Evolutionary conservation across 2,797 vertebrate genomes (phyloP).

Genomic region (Acipenser ruthenus): DNA sequence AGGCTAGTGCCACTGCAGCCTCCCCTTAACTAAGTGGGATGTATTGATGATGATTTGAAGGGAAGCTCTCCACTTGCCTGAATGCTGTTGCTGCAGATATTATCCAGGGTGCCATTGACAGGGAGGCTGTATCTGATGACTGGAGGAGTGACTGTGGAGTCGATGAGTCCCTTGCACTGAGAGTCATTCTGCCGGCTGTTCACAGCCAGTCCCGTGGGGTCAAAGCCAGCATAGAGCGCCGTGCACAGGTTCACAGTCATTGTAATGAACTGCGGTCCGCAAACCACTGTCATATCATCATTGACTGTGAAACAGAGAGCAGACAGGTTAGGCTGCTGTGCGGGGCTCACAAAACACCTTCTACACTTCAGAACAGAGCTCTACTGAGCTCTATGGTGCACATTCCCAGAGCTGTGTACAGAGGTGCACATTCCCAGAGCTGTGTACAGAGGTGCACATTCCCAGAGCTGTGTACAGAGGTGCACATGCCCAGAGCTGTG

Average conservation of each 20-base stretch:
- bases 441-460: too few relatives aligned
- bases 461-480: too few relatives aligned
- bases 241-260: constrained; percentile 64
- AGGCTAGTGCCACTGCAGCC: too few relatives aligned
- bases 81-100: constrained; percentile 58
- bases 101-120: constrained; percentile 53
- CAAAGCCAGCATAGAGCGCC: constrained; percentile 57
- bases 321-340: not conserved
- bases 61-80: constrained; percentile 39
- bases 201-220: constrained; percentile 45
- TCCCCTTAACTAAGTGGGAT: too few relatives aligned
- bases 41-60: not conserved
- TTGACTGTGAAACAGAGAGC: constrained; percentile 40
- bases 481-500: too few relatives aligned
- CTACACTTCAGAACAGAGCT: too few relatives aligned
- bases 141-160: constrained; percentile 45
- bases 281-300: constrained; percentile 52
- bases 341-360: too few relatives aligned
- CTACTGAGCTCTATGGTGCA: too few relatives aligned
- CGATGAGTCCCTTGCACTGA: constrained; percentile 46
- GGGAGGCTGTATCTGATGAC: constrained; percentile 55
- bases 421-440: too few relatives aligned
- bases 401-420: too few relatives aligned
- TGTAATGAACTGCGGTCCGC: constrained; percentile 47
- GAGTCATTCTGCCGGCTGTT: constrained; percentile 52